A percentile compares a stretch with the other conserved stretches of the same genome.
These are phyloP conservation scores for Hyaena hyaena DNA, from an alignment of 2,113 vertebrate genomes.

Conservation along the genomic window DNA sequence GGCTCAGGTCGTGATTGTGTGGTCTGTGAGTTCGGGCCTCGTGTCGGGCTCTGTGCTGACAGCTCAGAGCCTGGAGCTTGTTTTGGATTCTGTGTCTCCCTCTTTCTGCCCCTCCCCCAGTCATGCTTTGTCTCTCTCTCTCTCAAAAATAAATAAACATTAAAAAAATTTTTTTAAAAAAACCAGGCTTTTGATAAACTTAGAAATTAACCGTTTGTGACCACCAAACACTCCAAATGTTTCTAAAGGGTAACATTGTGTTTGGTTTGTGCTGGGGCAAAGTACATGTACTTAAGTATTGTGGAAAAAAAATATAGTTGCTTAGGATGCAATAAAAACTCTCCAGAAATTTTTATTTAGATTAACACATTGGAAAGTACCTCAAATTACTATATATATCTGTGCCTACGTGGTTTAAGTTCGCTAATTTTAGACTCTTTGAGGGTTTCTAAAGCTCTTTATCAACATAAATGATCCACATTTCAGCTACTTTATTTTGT, in stretches of 20 bases:
- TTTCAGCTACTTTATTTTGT: not conserved
- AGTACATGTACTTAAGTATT: not conserved
- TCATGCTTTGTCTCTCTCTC: no score
- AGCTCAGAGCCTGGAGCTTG: no score
- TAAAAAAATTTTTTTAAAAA: no score
- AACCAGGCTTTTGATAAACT: not conserved
- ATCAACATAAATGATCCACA: not conserved
- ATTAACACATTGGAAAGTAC: not conserved
- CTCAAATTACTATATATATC: not conserved
- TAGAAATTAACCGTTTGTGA: not conserved
- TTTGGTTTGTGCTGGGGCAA: not conserved
- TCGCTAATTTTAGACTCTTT: not conserved
- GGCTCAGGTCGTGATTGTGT: no score
- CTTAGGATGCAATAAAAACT: not conserved
- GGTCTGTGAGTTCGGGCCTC: no score
- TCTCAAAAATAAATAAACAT: no score
- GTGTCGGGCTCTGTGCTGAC: no score
- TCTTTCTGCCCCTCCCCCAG: no score
- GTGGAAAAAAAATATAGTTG: not conserved
- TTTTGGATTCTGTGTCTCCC: no score
- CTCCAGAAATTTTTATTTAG: not conserved
- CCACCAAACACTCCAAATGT: not conserved
- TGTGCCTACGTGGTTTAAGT: slow-evolving; percentile 13
- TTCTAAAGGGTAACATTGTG: not conserved
- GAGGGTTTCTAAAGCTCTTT: not conserved